Percentiles rank a stretch among this genome's conserved stretches.
phyloP scores from a whole-genome alignment of 2,888 invertebrate genomes.

The Sturmia bella region DNA sequence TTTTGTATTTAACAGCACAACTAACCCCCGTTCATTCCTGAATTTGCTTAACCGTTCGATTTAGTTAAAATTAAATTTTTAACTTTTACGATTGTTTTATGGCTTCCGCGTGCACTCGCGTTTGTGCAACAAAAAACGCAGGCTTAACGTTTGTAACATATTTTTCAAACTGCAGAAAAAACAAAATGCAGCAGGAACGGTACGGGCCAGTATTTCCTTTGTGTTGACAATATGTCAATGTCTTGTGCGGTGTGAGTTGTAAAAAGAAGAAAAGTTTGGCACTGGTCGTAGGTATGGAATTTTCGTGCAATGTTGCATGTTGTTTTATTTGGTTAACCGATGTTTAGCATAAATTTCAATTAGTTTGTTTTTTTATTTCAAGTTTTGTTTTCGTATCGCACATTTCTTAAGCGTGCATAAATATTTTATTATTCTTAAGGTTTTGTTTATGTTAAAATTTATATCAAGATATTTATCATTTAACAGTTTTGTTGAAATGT shows the following conservation, averaged over 20 bases:
- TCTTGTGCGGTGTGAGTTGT: slow-evolving; percentile 25
- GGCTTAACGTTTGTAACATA: slow-evolving; percentile 48
- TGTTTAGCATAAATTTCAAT: slow-evolving; percentile 70
- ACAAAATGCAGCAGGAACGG: neutral
- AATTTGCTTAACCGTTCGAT: slow-evolving; percentile 32
- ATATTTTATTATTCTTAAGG: slow-evolving; percentile 38
- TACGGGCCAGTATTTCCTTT: slow-evolving; percentile 39
- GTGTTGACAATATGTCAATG: slow-evolving; percentile 58
- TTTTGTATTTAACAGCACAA: neutral
- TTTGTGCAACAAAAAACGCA: slow-evolving; percentile 56
- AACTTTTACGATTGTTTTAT: slow-evolving; percentile 56
- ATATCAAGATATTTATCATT: slow-evolving; percentile 65
- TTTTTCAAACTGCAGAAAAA: slow-evolving; percentile 20
- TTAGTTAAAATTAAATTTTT: slow-evolving; percentile 42
- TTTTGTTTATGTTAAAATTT: slow-evolving; percentile 29
- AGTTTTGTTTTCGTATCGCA: slow-evolving; percentile 26
- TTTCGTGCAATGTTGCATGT: slow-evolving; percentile 50
- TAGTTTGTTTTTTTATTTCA: slow-evolving; percentile 24
- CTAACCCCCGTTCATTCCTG: slow-evolving; percentile 13
- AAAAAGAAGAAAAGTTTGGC: neutral
- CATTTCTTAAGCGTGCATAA: slow-evolving; percentile 30
- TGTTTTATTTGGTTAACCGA: slow-evolving; percentile 51
- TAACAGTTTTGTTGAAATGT: slow-evolving; percentile 65
- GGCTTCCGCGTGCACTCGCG: slow-evolving; percentile 56
- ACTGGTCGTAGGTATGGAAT: neutral